A percentile compares a stretch with the other conserved stretches of the same genome.
phyloP scores from a whole-genome alignment of 2,113 vertebrate species.

The Albula glossodonta region DNA sequence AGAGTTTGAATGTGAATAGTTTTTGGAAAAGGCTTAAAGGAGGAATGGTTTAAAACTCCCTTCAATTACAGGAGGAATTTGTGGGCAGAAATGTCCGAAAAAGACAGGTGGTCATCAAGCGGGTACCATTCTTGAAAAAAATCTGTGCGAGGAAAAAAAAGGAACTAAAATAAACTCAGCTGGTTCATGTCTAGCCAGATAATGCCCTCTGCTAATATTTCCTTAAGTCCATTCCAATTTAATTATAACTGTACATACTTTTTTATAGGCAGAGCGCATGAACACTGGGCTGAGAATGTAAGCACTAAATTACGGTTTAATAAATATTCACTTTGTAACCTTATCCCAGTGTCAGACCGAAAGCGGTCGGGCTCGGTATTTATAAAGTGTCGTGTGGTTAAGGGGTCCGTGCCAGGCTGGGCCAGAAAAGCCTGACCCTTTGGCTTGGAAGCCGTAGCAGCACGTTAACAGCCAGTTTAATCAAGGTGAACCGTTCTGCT shows the following conservation, averaged over 20 bases:
- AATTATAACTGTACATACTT: slow-evolving; percentile 34
- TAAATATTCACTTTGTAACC: slow-evolving; percentile 42
- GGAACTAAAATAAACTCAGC: slow-evolving; percentile 40
- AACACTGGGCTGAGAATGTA: slow-evolving; percentile 25
- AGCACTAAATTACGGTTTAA: slow-evolving; percentile 36
- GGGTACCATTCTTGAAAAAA: background rate
- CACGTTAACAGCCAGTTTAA: slow-evolving; percentile 39
- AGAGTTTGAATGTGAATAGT: background rate
- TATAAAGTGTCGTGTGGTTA: slow-evolving; percentile 31
- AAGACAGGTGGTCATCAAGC: slow-evolving; percentile 26
- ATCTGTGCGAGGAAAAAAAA: background rate
- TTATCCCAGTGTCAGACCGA: slow-evolving; percentile 30
- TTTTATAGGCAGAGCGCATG: background rate
- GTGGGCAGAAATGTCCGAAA: slow-evolving; percentile 5
- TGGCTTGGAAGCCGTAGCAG: slow-evolving; percentile 34
- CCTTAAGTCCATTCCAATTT: slow-evolving; percentile 35
- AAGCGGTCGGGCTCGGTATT: slow-evolving; percentile 30
- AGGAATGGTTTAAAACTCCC: slow-evolving; percentile 40
- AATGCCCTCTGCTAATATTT: slow-evolving; percentile 35
- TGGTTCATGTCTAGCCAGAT: slow-evolving; percentile 40
- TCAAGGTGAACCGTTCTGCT: slow-evolving; percentile 38
- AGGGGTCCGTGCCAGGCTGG: slow-evolving; percentile 21
- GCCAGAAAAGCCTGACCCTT: slow-evolving; percentile 21
- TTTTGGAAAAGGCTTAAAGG: background rate
- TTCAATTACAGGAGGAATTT: background rate